Evolutionary conservation across 2,888 invertebrate species (phyloP), one percentile per base, ranked within the genome.

Genomic region (Camptogramma bilineatum): DNA sequence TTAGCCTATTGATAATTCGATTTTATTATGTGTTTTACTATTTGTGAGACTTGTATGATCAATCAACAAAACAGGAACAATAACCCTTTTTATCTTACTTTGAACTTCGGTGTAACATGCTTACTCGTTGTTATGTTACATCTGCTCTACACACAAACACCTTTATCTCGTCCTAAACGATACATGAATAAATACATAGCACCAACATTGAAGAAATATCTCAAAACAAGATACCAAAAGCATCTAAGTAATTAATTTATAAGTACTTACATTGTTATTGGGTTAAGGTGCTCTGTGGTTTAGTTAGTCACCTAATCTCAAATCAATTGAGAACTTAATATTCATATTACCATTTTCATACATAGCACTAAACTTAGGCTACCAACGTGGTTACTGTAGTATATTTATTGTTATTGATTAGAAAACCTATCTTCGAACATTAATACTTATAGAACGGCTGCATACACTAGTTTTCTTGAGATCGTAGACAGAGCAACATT

Each of bases 261-360:
- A 44, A 16, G 17, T 13, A 46, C n/a, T n/a, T n/a, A n/a, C 47
- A 42, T 28, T 52, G 10, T 57, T 53, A 53, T 48, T 63, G 19
- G 52, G 57, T 42, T 52, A 53, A 62, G 52, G 62, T 52, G n/a
- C 13, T 62, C n/a, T 64, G 64, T 52, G 64, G 64, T 60, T 64
- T 16, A 55, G 46, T 24, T 42, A 34, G 50, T 31, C 28, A 59
- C 48, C 28, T 21, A 60, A 39, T 50, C 50, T 46, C 21, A 42
- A 50, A 28, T 46, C 4, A 31, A n/a, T n/a, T n/a, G 28, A 16
- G 8, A 28, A 28, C 28, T 8, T 28, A n/a, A 24, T 5, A 31
- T 31, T 52, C 7, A 42, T 39, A 42, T 52, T 8, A 53, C 10
- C 8, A 1, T 5, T 28, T 28, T 28, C 28, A 28, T 28, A 28